phyloP scores from a whole-genome alignment of 2,797 vertebrate genomes.

The Parauchenoglanis punctatus region DNA sequence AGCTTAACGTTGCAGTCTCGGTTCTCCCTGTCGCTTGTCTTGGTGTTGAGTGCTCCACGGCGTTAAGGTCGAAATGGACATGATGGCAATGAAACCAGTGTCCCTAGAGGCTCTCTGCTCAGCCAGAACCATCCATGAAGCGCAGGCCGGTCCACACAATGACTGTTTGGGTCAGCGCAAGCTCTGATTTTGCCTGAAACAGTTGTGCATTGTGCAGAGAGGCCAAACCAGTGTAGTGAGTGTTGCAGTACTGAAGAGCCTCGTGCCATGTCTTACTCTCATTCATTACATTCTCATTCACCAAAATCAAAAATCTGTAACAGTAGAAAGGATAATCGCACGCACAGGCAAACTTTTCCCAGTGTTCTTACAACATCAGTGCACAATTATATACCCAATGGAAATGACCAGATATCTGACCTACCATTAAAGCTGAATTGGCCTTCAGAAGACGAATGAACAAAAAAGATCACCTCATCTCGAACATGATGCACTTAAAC shows the following conservation, averaged over 20 bases:
- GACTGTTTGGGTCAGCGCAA: neutral
- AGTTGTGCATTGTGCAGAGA: conserved; percentile 53
- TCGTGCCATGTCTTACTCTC: conserved; percentile 62
- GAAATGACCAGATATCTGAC: too few species aligned
- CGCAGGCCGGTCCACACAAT: conserved; percentile 61
- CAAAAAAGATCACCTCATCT: too few species aligned
- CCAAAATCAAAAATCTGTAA: conserved; percentile 46
- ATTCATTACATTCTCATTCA: conserved; percentile 25
- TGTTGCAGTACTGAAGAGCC: conserved; percentile 60
- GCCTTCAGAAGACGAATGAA: too few species aligned
- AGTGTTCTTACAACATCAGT: too few species aligned
- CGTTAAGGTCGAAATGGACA: neutral
- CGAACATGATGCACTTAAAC: too few species aligned
- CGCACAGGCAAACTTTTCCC: too few species aligned
- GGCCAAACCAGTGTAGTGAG: conserved; percentile 51
- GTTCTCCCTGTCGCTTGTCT: conserved; percentile 24
- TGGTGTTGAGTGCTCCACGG: neutral
- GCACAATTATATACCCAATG: too few species aligned
- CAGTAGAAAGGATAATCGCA: conserved; percentile 44
- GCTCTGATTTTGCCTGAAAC: conserved; percentile 50
- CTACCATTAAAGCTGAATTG: too few species aligned
- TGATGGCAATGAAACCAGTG: neutral
- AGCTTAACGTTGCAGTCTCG: conserved; percentile 26
- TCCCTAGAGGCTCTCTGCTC: neutral
- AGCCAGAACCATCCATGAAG: conserved; percentile 53